Base-by-base conservation (phyloP, 2,113 vertebrate genomes). In the Saguinus imperator region DNA sequence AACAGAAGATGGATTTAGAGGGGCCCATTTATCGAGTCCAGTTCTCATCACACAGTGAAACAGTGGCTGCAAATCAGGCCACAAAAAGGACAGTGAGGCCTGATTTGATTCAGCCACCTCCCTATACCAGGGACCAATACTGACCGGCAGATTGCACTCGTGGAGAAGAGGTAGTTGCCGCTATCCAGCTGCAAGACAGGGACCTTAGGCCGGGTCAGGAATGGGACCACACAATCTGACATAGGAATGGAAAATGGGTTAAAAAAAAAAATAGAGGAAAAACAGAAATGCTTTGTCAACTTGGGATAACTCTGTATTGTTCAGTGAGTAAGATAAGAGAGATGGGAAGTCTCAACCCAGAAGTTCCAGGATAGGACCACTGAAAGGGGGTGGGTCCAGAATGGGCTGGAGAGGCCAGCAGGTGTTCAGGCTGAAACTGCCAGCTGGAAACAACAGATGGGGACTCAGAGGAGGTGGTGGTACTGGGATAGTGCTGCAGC, bases 71-170 rank as follows among this genome's bases (percentile, higher is more conserved):
- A 68, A 94, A 76, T 45, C 95, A 93, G 58, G 7, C 35, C 55
- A 89, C 82, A 82, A 14, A 91, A 86, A 64, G 8, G 43, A 70
- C 48, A 89, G 12, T 48, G 58, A 92, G 12, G 25, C 52, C 57
- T 55, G 25, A 68, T 90, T 68, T 76, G 64, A 85, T 88, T 93
- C n/a, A 77, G 48, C 25, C 43, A 55, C 72, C 81, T 94, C 95
- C 96, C 82, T 25, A 25, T 64, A 90, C 50, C 48, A 37, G 77
- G 25, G 43, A 61, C 21, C 83, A 77, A 50, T 91, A 99, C 99
- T 98, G 82, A 99, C 99, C 98, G 98, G 97, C 99, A 99, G 97
- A 99, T 99, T 87, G 99, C 98, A 98, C 99, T 99, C 32, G 99
- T 88, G 80, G 99, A 99, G 96, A 99, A 99, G 72, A 99, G 99